Conservation (phyloP, 2,888 invertebrate species). For the Vesta saturnalis region DNA sequence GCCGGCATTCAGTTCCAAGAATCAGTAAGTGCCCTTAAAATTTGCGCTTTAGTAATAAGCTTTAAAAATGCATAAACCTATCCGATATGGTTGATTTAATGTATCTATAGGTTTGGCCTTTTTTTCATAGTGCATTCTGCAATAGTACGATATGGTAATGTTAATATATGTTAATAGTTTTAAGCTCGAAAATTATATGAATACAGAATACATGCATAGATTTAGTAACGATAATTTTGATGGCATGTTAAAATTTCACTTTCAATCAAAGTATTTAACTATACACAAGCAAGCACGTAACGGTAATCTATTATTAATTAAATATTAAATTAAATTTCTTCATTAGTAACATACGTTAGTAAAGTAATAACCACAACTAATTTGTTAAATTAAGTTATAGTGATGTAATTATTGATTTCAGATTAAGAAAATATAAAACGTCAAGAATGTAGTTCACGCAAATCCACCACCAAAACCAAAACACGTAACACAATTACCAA, state of each 20-base stretch:
- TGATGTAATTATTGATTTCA: constrained; percentile 17
- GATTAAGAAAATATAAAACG: constrained; percentile 4
- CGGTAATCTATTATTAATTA: not conserved
- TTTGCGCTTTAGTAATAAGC: too few species aligned
- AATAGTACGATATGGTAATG: too few species aligned
- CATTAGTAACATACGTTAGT: not conserved
- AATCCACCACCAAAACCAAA: constrained; percentile 9
- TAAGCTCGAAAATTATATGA: too few species aligned
- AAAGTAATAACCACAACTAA: not conserved
- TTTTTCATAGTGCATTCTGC: too few species aligned
- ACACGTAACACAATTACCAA: not conserved
- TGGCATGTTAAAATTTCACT: not conserved
- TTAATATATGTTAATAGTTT: too few species aligned
- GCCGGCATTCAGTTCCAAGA: too few species aligned
- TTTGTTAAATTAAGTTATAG: not conserved
- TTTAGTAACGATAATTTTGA: too few species aligned
- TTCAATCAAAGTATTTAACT: not conserved
- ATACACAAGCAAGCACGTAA: not conserved
- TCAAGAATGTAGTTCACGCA: constrained; percentile 30
- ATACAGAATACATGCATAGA: too few species aligned
- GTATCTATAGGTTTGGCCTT: too few species aligned
- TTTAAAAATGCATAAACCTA: too few species aligned
- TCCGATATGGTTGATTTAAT: too few species aligned
- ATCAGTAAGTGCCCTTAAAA: too few species aligned
- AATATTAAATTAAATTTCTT: not conserved